phyloP scores from a whole-genome alignment of 1,140 invertebrate species.

The Nilaparvata lugens region DNA sequence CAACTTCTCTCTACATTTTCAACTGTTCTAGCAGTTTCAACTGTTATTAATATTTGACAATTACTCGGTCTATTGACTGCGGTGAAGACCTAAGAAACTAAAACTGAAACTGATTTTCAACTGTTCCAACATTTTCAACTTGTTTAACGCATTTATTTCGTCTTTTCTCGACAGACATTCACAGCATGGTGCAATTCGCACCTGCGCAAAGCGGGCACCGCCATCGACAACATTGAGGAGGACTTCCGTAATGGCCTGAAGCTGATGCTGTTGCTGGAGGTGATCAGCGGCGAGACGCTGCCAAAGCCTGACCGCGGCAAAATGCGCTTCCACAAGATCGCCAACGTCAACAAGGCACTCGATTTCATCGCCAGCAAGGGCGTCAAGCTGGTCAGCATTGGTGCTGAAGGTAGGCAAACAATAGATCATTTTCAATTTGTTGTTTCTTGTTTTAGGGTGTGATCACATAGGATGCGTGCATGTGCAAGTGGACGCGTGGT shows the following conservation, averaged over 20 bases:
- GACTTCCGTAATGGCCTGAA: conserved; percentile 99
- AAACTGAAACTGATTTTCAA: too few relatives aligned
- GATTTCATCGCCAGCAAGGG: conserved; percentile 99
- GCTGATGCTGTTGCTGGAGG: conserved; percentile 96
- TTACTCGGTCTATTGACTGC: too few relatives aligned
- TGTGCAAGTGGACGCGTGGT: too few relatives aligned
- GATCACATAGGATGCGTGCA: too few relatives aligned
- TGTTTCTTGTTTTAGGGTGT: too few relatives aligned
- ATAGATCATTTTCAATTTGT: too few relatives aligned
- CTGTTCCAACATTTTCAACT: neutral
- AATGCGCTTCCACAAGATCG: conserved; percentile 99
- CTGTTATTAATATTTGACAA: too few relatives aligned
- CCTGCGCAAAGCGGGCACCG: conserved; percentile 93
- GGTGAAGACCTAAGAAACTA: too few relatives aligned
- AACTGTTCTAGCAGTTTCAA: too few relatives aligned
- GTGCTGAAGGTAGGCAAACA: conserved; percentile 58
- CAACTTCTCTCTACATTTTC: too few relatives aligned
- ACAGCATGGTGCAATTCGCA: conserved; percentile 99
- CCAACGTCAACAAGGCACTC: conserved; percentile 98
- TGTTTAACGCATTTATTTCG: too few relatives aligned
- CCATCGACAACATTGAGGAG: conserved; percentile 98
- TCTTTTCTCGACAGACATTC: conserved; percentile 90
- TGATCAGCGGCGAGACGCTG: conserved; percentile 91
- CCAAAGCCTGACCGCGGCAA: conserved; percentile 97
- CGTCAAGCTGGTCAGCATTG: conserved; percentile 95